Evolutionary conservation across 2,888 invertebrate species (phyloP).

Genomic region (Ommatoiulus sabulosus): DNA sequence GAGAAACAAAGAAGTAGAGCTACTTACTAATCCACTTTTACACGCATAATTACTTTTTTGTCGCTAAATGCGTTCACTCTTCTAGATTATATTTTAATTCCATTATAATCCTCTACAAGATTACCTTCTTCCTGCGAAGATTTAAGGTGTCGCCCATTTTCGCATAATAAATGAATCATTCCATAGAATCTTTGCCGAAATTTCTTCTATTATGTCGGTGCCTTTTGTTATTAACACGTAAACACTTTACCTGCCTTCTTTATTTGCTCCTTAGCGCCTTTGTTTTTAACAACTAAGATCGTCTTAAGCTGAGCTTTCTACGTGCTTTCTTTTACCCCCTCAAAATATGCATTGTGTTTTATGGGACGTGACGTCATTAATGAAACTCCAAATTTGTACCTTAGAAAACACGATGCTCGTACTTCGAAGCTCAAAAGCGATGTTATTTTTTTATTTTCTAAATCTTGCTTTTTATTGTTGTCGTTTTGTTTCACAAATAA

Average conservation of each 20-base stretch:
- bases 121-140: slow-evolving; percentile 36
- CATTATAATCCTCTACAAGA: slow-evolving; percentile 38
- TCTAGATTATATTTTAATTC: slow-evolving; percentile 43
- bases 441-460: not conserved
- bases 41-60: slow-evolving; percentile 17
- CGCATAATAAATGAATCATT: slow-evolving; percentile 26
- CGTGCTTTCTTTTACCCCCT: not conserved
- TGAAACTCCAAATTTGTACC: not conserved
- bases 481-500: not conserved
- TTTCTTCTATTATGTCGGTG: not conserved
- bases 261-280: slow-evolving; percentile 5
- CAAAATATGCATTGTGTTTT: not conserved
- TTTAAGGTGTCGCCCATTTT: not conserved
- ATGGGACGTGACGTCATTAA: not conserved
- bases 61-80: slow-evolving; percentile 36
- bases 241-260: slow-evolving; percentile 25
- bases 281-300: not conserved
- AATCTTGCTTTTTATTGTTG: not conserved
- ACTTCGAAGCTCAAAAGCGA: not conserved
- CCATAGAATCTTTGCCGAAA: not conserved
- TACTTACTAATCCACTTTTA: not conserved
- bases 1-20: not conserved
- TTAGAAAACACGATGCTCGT: not conserved
- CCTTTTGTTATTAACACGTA: slow-evolving; percentile 25
- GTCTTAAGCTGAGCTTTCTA: not conserved